These are phyloP conservation scores for Halictus quadricinctus DNA, from an alignment of 2,888 invertebrate species.

Conservation along the genomic window DNA sequence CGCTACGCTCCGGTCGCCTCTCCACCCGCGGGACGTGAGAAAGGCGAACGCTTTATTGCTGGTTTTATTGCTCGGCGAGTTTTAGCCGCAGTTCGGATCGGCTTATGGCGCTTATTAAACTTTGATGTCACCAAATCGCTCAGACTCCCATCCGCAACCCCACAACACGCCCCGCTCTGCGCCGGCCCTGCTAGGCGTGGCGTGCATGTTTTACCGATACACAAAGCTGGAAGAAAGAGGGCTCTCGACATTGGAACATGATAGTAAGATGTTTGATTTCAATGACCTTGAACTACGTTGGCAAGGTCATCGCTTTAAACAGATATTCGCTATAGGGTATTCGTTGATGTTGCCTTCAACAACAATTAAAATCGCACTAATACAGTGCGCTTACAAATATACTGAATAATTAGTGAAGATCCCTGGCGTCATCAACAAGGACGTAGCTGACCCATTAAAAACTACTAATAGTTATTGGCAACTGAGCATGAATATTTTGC, in stretches of 20 bases:
- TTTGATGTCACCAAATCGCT: conserved; percentile 68
- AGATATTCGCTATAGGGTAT: not conserved
- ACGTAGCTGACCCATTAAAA: too few relatives aligned
- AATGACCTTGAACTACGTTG: not conserved
- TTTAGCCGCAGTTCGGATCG: conserved; percentile 67
- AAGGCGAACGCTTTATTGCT: conserved; percentile 75
- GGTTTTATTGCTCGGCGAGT: conserved; percentile 76
- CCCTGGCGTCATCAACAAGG: too few relatives aligned
- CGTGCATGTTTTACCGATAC: conserved; percentile 37
- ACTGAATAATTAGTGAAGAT: too few relatives aligned
- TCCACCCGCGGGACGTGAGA: conserved; percentile 62
- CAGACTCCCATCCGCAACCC: conserved; percentile 2
- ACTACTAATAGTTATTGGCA: too few relatives aligned
- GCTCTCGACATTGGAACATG: not conserved
- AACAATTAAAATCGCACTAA: too few relatives aligned
- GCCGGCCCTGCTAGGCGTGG: not conserved
- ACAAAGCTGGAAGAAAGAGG: not conserved
- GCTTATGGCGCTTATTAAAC: conserved; percentile 71
- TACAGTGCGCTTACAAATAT: too few relatives aligned
- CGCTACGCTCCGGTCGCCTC: conserved; percentile 27
- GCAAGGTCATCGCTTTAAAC: not conserved
- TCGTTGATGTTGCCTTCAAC: too few relatives aligned
- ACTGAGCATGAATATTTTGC: too few relatives aligned
- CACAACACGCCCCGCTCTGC: not conserved
- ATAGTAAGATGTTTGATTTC: not conserved